These are phyloP conservation scores for Rapana venosa DNA, from an alignment of 2,888 invertebrate genomes.

Conservation along the genomic window DNA sequence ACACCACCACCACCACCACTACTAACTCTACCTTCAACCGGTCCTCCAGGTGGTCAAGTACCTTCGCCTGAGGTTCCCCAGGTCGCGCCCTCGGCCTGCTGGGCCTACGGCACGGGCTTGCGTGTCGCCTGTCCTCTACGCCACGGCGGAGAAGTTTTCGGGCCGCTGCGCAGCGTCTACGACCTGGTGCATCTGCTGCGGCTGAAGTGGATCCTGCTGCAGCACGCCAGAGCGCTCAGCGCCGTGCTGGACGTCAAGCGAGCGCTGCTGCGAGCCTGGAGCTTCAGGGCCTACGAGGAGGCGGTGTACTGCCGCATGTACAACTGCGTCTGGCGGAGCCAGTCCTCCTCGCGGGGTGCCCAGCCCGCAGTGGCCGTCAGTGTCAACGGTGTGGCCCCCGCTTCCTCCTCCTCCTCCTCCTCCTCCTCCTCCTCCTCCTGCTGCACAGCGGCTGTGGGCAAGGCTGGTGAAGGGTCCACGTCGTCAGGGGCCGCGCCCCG, in stretches of 20 bases:
- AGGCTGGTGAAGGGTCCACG: too few relatives aligned
- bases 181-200: slow-evolving; percentile 61
- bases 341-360: not conserved
- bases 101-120: slow-evolving; percentile 71
- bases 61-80: slow-evolving; percentile 62
- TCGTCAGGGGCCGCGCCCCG: not conserved
- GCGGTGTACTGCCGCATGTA: slow-evolving; percentile 66
- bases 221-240: slow-evolving; percentile 63
- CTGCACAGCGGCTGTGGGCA: too few relatives aligned
- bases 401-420: not conserved
- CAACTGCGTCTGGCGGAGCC: slow-evolving; percentile 49
- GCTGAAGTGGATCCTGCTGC: slow-evolving; percentile 62
- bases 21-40: not conserved
- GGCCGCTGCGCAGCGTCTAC: slow-evolving; percentile 61
- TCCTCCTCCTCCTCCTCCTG: not conserved
- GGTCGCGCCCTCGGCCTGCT: slow-evolving; percentile 61
- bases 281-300: slow-evolving; percentile 65
- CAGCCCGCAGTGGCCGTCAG: not conserved
- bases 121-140: slow-evolving; percentile 72
- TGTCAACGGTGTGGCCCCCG: not conserved
- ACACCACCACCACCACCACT: too few relatives aligned
- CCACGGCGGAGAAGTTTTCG: slow-evolving; percentile 57
- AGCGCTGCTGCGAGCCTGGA: slow-evolving; percentile 59
- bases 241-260: slow-evolving; percentile 61
- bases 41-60: slow-evolving; percentile 64